A percentile compares a stretch with the other conserved stretches of the same genome.
Evolutionary conservation across 2,797 vertebrate genomes (phyloP).

Genomic region (Ptychobarbus kaznakovi): DNA sequence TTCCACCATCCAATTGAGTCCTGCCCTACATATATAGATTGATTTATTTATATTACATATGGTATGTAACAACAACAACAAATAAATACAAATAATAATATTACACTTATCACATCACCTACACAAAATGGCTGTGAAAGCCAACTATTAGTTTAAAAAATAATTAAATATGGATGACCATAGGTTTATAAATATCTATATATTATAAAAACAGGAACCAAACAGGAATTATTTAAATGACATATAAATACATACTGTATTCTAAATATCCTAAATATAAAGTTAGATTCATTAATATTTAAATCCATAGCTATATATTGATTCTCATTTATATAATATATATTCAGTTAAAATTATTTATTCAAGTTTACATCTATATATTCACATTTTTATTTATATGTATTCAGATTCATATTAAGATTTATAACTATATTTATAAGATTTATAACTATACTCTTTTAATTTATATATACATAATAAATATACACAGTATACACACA

Average conservation of each 20-base stretch:
- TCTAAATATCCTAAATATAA: not conserved
- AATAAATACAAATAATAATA: not conserved
- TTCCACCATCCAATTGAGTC: not conserved
- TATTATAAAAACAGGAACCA: not conserved
- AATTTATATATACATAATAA: too few relatives aligned
- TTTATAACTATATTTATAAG: not conserved
- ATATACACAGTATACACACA: too few relatives aligned
- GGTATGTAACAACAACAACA: not conserved
- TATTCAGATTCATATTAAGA: not conserved
- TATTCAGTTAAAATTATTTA: not conserved
- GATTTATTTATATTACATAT: not conserved
- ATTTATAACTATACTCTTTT: not conserved
- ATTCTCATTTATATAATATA: not conserved
- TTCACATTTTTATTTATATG: not conserved
- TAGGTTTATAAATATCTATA: not conserved
- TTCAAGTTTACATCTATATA: not conserved
- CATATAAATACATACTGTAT: not conserved
- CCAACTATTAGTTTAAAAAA: not conserved
- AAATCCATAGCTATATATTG: too few relatives aligned
- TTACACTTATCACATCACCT: not conserved
- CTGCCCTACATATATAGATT: not conserved
- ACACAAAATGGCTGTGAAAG: not conserved
- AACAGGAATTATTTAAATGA: not conserved
- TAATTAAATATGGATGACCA: not conserved
- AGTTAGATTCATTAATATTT: not conserved